A percentile compares a stretch with the other conserved stretches of the same genome.
phyloP scores from a whole-genome alignment of 2,888 invertebrate species.

The Eupithecia abbreviata region DNA sequence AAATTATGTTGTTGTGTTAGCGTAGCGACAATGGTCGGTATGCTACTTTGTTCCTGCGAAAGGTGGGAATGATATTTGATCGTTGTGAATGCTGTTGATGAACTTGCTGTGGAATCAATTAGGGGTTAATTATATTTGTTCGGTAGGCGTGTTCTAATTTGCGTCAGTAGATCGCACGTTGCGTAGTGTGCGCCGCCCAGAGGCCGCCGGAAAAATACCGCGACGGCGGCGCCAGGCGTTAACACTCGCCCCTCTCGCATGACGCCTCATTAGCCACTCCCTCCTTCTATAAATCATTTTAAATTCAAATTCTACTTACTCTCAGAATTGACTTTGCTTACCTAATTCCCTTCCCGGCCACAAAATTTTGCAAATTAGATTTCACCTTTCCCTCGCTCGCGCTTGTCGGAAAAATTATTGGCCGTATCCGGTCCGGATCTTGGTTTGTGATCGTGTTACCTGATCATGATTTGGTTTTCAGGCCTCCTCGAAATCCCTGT shows the following conservation, averaged over 20 bases:
- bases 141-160: slow-evolving; percentile 62
- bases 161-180: slow-evolving; percentile 56
- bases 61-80: slow-evolving; percentile 17
- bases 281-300: slow-evolving; percentile 83
- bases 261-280: slow-evolving; percentile 83
- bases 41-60: background rate
- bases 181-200: slow-evolving; percentile 61
- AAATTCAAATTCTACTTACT: slow-evolving; percentile 83
- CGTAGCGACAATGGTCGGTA: slow-evolving; percentile 6
- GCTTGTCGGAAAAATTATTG: slow-evolving; percentile 65
- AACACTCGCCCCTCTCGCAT: slow-evolving; percentile 81
- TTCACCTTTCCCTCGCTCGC: slow-evolving; percentile 68
- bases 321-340: slow-evolving; percentile 81
- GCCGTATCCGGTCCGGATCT: slow-evolving; percentile 66
- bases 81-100: slow-evolving; percentile 21
- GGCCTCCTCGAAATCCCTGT: slow-evolving; percentile 35
- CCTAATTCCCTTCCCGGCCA: slow-evolving; percentile 77
- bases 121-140: slow-evolving; percentile 53
- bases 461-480: slow-evolving; percentile 53
- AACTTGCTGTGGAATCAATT: slow-evolving; percentile 45
- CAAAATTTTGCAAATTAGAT: slow-evolving; percentile 80
- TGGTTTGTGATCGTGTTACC: slow-evolving; percentile 59
- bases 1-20: background rate
- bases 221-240: slow-evolving; percentile 60
- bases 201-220: slow-evolving; percentile 67